Percentiles rank a stretch among this genome's conserved stretches.
These are phyloP conservation scores for Puma concolor DNA, from an alignment of 2,113 vertebrate species.

Conservation along the genomic window DNA sequence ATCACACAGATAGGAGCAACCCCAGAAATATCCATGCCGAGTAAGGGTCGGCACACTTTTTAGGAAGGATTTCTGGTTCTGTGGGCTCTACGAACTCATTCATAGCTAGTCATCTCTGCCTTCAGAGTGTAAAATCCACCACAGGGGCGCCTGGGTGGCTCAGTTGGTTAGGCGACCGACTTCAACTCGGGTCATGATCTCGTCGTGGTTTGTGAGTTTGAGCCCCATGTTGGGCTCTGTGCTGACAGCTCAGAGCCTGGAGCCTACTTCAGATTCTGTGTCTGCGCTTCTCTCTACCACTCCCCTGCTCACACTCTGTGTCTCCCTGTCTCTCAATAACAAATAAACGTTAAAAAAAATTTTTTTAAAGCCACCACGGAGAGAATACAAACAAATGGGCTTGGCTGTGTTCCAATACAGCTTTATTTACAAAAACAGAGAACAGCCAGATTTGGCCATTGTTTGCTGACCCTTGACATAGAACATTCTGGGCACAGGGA, in stretches of 20 bases:
- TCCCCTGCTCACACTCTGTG: too few species aligned
- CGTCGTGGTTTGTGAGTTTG: too few species aligned
- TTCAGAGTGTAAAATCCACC: background rate
- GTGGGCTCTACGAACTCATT: background rate
- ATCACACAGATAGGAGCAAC: background rate
- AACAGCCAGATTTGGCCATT: background rate
- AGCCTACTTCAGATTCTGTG: too few species aligned
- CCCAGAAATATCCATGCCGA: background rate
- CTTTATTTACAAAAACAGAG: background rate
- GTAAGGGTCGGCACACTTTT: background rate
- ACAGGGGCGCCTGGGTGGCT: too few species aligned
- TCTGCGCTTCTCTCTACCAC: too few species aligned
- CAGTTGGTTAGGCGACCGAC: too few species aligned
- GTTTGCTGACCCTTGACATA: background rate
- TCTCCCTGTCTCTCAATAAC: too few species aligned
- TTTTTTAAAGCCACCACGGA: background rate
- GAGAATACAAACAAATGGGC: background rate
- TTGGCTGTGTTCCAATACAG: background rate
- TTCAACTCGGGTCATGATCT: too few species aligned
- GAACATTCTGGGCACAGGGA: background rate
- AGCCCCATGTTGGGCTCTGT: too few species aligned
- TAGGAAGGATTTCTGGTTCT: background rate
- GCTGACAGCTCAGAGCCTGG: too few species aligned
- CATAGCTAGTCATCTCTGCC: background rate
- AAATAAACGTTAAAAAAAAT: too few species aligned